A percentile compares a stretch with the other conserved stretches of the same genome.
These are phyloP conservation scores for Camponotus fellah DNA, from an alignment of 2,888 invertebrate species.

Conservation along the genomic window DNA sequence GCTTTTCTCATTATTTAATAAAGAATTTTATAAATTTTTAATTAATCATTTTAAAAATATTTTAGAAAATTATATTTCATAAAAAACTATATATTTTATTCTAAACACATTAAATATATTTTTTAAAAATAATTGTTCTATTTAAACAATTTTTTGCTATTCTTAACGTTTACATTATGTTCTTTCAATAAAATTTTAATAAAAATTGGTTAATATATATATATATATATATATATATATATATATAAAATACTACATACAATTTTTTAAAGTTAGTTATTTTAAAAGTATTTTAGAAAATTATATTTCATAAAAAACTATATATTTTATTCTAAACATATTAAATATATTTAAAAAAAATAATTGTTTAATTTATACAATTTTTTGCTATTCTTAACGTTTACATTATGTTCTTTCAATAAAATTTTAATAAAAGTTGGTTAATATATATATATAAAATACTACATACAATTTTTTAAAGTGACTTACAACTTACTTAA, in stretches of 20 bases:
- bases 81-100: background rate
- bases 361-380: background rate
- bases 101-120: background rate
- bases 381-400: background rate
- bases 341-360: constrained; percentile 5
- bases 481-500: no score
- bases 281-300: constrained; percentile 2
- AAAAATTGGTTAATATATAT: background rate
- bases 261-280: constrained; percentile 4
- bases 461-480: background rate
- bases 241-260: background rate
- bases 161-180: background rate
- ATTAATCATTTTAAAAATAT: constrained; percentile 16
- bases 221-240: background rate
- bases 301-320: background rate
- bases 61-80: background rate
- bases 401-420: background rate
- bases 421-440: background rate
- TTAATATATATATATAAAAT: background rate
- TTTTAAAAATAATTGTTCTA: constrained; percentile 13
- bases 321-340: background rate
- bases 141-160: background rate
- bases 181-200: background rate
- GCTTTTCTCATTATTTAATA: background rate
- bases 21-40: background rate